Conservation (phyloP, 2,888 invertebrate species). For the Drosophila nigricruria region DNA sequence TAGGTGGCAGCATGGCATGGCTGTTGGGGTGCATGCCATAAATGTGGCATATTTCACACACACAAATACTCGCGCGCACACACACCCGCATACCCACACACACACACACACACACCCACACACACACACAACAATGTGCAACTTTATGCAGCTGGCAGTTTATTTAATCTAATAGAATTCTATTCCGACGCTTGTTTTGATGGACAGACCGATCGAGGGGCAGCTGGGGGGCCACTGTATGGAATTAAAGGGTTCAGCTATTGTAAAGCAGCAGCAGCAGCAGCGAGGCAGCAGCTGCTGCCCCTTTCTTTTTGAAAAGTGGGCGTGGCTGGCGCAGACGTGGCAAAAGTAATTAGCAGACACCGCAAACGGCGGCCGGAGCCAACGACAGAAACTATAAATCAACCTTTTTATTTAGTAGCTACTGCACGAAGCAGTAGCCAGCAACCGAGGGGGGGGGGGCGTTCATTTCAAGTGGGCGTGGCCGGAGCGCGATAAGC, state of each 20-base stretch:
- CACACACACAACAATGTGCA: slow-evolving; percentile 25
- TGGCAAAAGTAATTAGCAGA: slow-evolving; percentile 80
- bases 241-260: slow-evolving; percentile 9
- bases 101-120: slow-evolving; percentile 11
- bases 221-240: not conserved
- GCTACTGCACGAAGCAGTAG: slow-evolving; percentile 13
- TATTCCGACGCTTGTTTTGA: slow-evolving; percentile 38
- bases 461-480: slow-evolving; percentile 10
- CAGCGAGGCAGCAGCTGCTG: slow-evolving; percentile 42
- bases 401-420: slow-evolving; percentile 73
- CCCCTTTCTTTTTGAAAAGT: not conserved
- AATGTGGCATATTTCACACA: slow-evolving; percentile 24
- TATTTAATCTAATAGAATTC: slow-evolving; percentile 74
- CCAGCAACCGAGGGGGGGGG: not conserved
- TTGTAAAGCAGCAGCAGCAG: slow-evolving; percentile 46
- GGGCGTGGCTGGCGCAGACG: slow-evolving; percentile 73
- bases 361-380: slow-evolving; percentile 60
- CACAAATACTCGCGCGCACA: too few relatives aligned
- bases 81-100: not conserved
- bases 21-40: slow-evolving; percentile 10
- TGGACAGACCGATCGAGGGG: slow-evolving; percentile 27
- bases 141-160: slow-evolving; percentile 61
- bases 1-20: slow-evolving; percentile 1
- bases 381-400: slow-evolving; percentile 76
- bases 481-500: slow-evolving; percentile 27